Percentiles rank a stretch among this genome's conserved stretches.
These are phyloP conservation scores for Mesoclemmys tuberculata DNA, from an alignment of 2,113 vertebrate genomes.

Conservation along the genomic window DNA sequence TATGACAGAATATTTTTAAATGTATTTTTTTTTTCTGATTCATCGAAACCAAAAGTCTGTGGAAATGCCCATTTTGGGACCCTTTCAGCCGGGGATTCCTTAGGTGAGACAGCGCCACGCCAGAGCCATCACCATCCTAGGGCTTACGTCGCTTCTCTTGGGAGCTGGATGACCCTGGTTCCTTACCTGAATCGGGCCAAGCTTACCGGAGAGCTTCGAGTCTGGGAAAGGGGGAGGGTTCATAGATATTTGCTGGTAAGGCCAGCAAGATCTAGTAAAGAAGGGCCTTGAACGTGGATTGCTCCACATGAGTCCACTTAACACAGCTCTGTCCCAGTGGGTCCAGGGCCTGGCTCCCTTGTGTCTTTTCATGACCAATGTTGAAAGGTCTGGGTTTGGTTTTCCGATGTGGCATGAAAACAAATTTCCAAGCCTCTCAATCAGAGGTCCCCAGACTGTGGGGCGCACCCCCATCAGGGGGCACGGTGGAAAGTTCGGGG, in stretches of 20 bases:
- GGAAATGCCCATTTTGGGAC: not conserved
- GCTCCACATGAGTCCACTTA: not conserved
- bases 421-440: too few species aligned
- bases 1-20: not conserved
- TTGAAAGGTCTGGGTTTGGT: too few species aligned
- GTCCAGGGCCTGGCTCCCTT: not conserved
- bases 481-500: too few species aligned
- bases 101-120: not conserved
- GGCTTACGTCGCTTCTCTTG: not conserved
- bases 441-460: too few species aligned
- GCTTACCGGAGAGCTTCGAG: not conserved
- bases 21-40: not conserved
- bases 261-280: not conserved
- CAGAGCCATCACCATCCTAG: not conserved
- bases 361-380: too few species aligned
- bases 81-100: too few species aligned
- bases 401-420: too few species aligned
- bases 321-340: not conserved
- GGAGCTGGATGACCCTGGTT: not conserved
- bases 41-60: not conserved
- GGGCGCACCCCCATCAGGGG: too few species aligned
- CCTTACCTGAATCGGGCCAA: not conserved
- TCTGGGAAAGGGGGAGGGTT: not conserved
- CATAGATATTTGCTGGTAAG: not conserved
- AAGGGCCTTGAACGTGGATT: not conserved